Percentiles rank a stretch among this genome's conserved stretches.
These are phyloP conservation scores for Nothocercus julius DNA, from an alignment of 2,113 vertebrate genomes.

Conservation along the genomic window DNA sequence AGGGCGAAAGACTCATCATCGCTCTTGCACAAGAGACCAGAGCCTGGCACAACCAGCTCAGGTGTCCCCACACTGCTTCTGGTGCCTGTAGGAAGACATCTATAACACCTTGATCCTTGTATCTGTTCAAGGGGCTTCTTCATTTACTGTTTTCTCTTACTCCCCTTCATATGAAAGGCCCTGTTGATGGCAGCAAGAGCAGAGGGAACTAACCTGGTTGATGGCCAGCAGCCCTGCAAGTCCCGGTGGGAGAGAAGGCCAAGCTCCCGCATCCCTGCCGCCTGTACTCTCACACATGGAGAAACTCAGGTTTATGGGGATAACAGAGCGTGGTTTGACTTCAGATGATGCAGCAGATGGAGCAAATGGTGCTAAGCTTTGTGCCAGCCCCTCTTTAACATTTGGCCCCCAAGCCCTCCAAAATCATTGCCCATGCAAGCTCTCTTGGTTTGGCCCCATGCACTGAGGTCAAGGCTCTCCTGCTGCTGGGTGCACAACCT, in stretches of 20 bases:
- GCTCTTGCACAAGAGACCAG: rapidly evolving
- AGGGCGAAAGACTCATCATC: not conserved
- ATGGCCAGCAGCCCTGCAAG: not conserved
- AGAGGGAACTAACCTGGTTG: not conserved
- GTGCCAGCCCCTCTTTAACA: not conserved
- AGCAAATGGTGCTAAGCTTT: not conserved
- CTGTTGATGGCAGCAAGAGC: not conserved
- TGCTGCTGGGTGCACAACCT: not conserved
- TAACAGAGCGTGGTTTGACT: not conserved
- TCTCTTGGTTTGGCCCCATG: not conserved
- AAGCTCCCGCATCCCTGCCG: not conserved
- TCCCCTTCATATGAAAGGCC: not conserved
- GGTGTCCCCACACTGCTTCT: not conserved
- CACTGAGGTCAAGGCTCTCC: not conserved
- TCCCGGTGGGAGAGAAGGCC: not conserved
- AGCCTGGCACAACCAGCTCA: not conserved
- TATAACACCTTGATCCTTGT: not conserved
- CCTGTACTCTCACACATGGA: not conserved
- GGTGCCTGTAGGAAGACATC: not conserved
- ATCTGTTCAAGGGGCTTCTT: rapidly evolving
- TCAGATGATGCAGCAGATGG: too few species aligned
- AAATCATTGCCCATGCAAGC: not conserved
- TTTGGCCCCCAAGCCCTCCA: not conserved
- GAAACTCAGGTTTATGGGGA: not conserved
- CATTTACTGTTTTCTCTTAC: not conserved